Evolutionary conservation across 2,113 vertebrate species (phyloP).

Genomic region (Motacilla alba): DNA sequence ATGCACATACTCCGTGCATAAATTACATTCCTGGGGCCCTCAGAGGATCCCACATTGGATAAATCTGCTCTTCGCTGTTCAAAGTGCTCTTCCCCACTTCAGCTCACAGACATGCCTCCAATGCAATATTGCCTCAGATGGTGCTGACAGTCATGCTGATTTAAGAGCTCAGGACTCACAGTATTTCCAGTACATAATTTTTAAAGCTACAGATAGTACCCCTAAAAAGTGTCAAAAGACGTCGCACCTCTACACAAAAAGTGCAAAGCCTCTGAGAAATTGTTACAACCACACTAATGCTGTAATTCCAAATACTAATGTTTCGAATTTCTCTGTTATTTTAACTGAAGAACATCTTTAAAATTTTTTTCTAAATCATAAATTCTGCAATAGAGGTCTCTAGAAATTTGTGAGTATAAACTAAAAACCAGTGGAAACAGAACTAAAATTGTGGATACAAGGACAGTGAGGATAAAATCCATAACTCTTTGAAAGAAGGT

Average conservation of each 20-base stretch:
- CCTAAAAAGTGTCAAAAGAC: not conserved
- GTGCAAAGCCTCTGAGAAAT: not conserved
- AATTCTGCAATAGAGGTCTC: not conserved
- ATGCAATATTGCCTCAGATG: not conserved
- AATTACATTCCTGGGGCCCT: not conserved
- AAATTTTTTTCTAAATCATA: not conserved
- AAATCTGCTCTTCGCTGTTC: not conserved
- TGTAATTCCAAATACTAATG: not conserved
- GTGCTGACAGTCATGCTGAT: not conserved
- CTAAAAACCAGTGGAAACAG: not conserved
- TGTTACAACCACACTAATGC: not conserved
- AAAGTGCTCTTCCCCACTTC: not conserved
- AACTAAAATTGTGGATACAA: not conserved
- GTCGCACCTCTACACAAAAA: not conserved
- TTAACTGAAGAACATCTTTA: not conserved
- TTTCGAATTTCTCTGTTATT: not conserved
- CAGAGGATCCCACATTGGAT: not conserved
- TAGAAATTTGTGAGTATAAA: not conserved
- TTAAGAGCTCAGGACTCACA: not conserved
- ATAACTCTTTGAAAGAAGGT: not conserved
- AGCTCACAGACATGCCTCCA: not conserved
- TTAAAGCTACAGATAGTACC: not conserved
- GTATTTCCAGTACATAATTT: not conserved
- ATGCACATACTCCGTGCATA: fast-evolving
- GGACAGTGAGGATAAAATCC: not conserved